Base-by-base conservation (phyloP, 1,140 invertebrate species). In the Zaprionus inermis region DNA sequence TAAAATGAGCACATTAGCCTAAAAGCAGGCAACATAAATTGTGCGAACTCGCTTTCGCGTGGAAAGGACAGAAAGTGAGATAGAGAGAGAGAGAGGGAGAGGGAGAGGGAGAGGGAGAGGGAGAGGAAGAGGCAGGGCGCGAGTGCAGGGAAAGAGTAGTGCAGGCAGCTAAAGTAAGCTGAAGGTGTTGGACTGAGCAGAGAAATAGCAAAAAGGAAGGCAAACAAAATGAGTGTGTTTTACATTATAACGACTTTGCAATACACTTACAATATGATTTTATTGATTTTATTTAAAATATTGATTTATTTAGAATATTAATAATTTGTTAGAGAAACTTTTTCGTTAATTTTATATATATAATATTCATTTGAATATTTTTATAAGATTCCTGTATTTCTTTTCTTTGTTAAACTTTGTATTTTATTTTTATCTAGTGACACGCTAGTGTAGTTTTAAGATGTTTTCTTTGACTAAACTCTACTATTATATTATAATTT, bases 1-100 rank as follows among this genome's bases (percentile, higher is more conserved):
- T 78, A 76, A 81, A 81, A 81, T 79, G 76, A 76, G 79, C 65
- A 83, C 72, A 82, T 82, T 79, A 81, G 79, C 79, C 79, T 76
- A 79, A 81, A 81, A 79, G 69, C 68, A 79, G 68, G 38, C 57
- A 77, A 46, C 56, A 68, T 60, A 68, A 68, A 69, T 52, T 65
- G 22, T 70, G 65, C 71, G 20, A 52, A 67, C 64, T 61, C 55
- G 32, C 30, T 56, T 56, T 32, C 32, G 22, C 38, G 16, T 7
- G 38, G 9, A 32, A 10, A 32, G 46, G 34, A 52, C 34, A 20
- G 54, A 32, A 38, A 14, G 20, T 46, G 24, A 18, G 4, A 30
- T n/a, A 12, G 44, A 28, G 1, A n/a, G 24, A 5, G 18, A 49
- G 54, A 32, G 38, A 7, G 4, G 14, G 28, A 24, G 10, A 18